A percentile compares a stretch with the other conserved stretches of the same genome.
Evolutionary conservation across 2,113 vertebrate species (phyloP).

Genomic region (Redunca redunca): DNA sequence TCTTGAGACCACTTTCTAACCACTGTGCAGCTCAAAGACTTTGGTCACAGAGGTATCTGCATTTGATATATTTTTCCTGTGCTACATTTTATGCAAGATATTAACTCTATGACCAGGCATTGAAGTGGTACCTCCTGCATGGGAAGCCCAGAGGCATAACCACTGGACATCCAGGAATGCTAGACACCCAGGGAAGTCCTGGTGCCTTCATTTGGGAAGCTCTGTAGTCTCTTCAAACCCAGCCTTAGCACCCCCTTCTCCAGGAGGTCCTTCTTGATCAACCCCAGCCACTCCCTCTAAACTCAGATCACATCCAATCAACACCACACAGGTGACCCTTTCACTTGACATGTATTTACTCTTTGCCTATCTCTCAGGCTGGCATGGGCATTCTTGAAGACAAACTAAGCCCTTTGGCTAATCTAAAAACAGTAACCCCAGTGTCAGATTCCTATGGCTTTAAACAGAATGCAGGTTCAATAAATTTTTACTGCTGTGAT

Average conservation of each 20-base stretch:
- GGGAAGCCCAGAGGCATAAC: not conserved
- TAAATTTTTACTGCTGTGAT: not conserved
- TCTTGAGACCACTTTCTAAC: not conserved
- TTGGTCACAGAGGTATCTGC: not conserved
- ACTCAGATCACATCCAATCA: not conserved
- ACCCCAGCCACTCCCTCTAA: not conserved
- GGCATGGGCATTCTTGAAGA: not conserved
- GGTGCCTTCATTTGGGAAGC: not conserved
- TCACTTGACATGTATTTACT: not conserved
- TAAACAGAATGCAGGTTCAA: not conserved
- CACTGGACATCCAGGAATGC: not conserved
- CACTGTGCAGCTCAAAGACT: not conserved
- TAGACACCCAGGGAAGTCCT: not conserved
- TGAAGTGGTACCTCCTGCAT: not conserved
- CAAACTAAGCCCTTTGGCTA: not conserved
- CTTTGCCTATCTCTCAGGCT: not conserved
- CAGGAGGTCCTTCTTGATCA: not conserved
- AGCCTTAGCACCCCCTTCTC: not conserved
- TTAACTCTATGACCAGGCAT: not conserved
- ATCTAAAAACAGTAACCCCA: not conserved
- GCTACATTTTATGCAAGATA: not conserved
- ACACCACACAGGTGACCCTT: not conserved
- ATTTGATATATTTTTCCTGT: not conserved
- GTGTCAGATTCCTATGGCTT: not conserved
- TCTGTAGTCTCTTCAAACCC: not conserved